These are phyloP conservation scores for Ptychadena robeensis DNA, from an alignment of 2,797 vertebrate species.

Conservation along the genomic window DNA sequence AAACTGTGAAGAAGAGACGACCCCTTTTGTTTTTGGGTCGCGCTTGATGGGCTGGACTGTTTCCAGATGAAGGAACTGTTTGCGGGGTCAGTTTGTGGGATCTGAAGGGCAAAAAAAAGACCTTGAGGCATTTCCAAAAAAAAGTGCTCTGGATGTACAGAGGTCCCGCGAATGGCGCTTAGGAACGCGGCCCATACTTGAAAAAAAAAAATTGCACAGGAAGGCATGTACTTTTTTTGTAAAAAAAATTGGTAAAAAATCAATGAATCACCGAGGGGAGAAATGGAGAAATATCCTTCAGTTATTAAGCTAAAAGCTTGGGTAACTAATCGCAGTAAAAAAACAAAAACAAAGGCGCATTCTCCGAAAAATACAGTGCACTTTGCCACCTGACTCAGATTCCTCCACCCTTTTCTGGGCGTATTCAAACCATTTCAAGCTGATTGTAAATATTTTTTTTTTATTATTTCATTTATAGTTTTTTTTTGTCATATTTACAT, in stretches of 20 bases:
- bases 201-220: slow-evolving; percentile 4
- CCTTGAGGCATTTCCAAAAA: slow-evolving; percentile 45
- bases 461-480: not conserved
- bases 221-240: not conserved
- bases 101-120: slow-evolving; percentile 23
- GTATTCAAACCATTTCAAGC: slow-evolving; percentile 53
- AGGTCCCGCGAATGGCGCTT: slow-evolving; percentile 37
- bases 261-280: not conserved
- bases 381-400: not conserved
- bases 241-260: slow-evolving; percentile 12
- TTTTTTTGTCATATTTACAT: slow-evolving; percentile 37
- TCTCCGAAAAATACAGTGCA: slow-evolving; percentile 22
- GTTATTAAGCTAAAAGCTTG: not conserved
- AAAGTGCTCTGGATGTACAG: slow-evolving; percentile 47
- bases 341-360: not conserved
- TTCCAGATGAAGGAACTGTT: slow-evolving; percentile 49
- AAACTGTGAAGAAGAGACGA: slow-evolving; percentile 54
- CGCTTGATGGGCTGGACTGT: slow-evolving; percentile 48
- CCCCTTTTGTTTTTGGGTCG: not conserved
- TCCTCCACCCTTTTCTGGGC: not conserved
- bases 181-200: slow-evolving; percentile 30
- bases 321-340: not conserved
- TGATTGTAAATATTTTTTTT: slow-evolving; percentile 48
- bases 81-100: slow-evolving; percentile 4
- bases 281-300: not conserved